Evolutionary conservation across 53 echinoderm and acorn worm species (phyloP), one percentile per base, ranked within the genome.

Genomic region (Paracentrotus lividus): DNA sequence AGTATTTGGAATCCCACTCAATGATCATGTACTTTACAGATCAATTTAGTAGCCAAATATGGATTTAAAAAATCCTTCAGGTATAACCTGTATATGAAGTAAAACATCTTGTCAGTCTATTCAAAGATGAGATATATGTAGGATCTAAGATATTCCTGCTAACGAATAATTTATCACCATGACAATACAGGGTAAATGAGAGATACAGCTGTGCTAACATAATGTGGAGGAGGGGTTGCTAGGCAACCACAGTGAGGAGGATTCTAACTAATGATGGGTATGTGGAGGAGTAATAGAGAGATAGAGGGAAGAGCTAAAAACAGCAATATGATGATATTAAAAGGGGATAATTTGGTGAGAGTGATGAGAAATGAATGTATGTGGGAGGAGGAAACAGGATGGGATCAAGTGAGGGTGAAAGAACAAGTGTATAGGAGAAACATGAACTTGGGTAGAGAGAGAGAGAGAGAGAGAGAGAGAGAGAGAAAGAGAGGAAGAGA

Each of bases 151-250:
- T 81, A 81, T 81, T 81, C 81, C 33, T 9, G n/a, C 45, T 81
- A 49, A 81, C 81, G 38, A 72, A 72, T 72, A 1, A 36, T 40
- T 32, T 72, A 72, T 72, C 72, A 36, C 72, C 72, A 72, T 72
- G 72, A 72, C 72, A 40, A 72, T 72, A 40, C 21, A 36, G 18
- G 27, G 81, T 13, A 81, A 81, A 47, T 26, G 23, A 81, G 81
- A 38, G n/a, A 26, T 81, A 81, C 81, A 81, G 81, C 81, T 81
- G 81, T 81, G 47, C 47, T 47, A 47, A 81, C 47, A 72, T 47
- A n/a, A 27, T 81, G 81, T 10, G 21, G 42, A 42, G 76, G 81
- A 81, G 81, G 81, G 26, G 81, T 81, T 81, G n/a, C 81, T 81
- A 40, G 20, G 81, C 81, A 47, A 81, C 47, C 9, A 40, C 45